phyloP scores from a whole-genome alignment of 64 coral and sea anemone genomes.

The Stichodactyla mertensii region DNA sequence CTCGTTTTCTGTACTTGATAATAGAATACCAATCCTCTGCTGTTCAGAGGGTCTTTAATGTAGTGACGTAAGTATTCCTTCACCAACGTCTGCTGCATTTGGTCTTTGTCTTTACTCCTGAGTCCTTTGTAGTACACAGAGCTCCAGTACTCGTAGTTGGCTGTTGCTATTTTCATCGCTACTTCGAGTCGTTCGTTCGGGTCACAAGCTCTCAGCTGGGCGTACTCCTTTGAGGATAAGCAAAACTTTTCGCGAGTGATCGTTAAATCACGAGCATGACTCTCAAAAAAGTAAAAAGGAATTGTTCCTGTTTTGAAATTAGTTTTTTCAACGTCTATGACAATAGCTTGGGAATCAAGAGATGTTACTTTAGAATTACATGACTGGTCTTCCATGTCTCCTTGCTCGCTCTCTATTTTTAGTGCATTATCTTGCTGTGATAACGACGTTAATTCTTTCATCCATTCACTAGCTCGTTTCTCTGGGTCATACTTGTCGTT shows the following conservation, averaged over 20 bases:
- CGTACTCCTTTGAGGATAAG: slow-evolving; percentile 14
- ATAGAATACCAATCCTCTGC: slow-evolving; percentile 61
- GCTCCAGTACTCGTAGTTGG: slow-evolving; percentile 58
- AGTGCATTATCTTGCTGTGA: neutral
- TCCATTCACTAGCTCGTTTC: neutral
- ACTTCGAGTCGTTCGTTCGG: slow-evolving; percentile 23
- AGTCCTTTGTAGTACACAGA: slow-evolving; percentile 39
- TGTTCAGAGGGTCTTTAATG: slow-evolving; percentile 57
- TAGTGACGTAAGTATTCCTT: slow-evolving; percentile 57
- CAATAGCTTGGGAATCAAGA: neutral
- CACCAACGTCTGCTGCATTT: slow-evolving; percentile 32
- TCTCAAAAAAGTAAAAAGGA: slow-evolving; percentile 8
- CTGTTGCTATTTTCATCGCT: slow-evolving; percentile 45
- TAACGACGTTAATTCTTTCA: neutral
- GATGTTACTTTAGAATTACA: neutral
- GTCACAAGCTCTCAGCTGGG: slow-evolving; percentile 20
- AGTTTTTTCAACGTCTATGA: slow-evolving; percentile 3
- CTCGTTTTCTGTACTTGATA: slow-evolving; percentile 52
- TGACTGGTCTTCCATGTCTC: neutral
- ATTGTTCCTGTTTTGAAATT: neutral
- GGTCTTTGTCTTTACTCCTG: slow-evolving; percentile 42
- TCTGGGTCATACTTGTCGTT: slow-evolving; percentile 18
- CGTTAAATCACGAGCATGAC: neutral
- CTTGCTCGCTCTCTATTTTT: neutral
- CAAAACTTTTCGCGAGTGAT: neutral